Evolutionary conservation across 2,113 vertebrate species (phyloP).

Genomic region (Hyperopisus bebe): DNA sequence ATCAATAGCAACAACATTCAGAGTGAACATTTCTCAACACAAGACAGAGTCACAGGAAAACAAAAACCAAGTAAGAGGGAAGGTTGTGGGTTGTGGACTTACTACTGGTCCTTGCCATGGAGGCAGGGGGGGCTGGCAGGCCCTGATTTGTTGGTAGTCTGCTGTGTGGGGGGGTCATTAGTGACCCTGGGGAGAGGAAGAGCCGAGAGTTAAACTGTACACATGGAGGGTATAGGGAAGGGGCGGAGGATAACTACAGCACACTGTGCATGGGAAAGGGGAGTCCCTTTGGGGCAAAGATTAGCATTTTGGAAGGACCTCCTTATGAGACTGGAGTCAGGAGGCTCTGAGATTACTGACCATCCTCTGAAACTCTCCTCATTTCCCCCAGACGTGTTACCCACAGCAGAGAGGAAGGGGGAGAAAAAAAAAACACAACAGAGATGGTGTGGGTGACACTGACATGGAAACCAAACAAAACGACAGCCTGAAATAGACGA

Average conservation of each 20-base stretch:
- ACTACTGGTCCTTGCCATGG: slow-evolving; percentile 71
- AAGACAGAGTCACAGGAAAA: slow-evolving; percentile 34
- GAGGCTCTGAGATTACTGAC: neutral
- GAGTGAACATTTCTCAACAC: slow-evolving; percentile 13
- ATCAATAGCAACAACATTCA: slow-evolving; percentile 5
- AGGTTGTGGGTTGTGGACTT: slow-evolving; percentile 62
- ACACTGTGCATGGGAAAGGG: neutral
- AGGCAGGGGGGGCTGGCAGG: slow-evolving; percentile 54
- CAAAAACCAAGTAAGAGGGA: slow-evolving; percentile 45
- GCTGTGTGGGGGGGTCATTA: slow-evolving; percentile 71
- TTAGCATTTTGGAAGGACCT: neutral
- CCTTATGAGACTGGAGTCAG: neutral
- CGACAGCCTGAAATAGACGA: neutral
- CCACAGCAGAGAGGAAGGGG: slow-evolving; percentile 10
- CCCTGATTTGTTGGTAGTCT: slow-evolving; percentile 63
- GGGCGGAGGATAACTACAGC: neutral
- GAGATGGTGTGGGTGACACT: neutral
- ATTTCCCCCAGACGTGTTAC: slow-evolving; percentile 18
- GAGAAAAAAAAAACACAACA: neutral
- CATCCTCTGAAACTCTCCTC: neutral
- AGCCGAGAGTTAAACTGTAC: slow-evolving; percentile 35
- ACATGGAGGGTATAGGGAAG: slow-evolving; percentile 21
- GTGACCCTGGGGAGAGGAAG: slow-evolving; percentile 66
- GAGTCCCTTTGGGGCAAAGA: neutral
- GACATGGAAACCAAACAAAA: neutral